A percentile compares a stretch with the other conserved stretches of the same genome.
Conservation (phyloP, 2,113 vertebrate species). For the Podarcis raffonei region DNA sequence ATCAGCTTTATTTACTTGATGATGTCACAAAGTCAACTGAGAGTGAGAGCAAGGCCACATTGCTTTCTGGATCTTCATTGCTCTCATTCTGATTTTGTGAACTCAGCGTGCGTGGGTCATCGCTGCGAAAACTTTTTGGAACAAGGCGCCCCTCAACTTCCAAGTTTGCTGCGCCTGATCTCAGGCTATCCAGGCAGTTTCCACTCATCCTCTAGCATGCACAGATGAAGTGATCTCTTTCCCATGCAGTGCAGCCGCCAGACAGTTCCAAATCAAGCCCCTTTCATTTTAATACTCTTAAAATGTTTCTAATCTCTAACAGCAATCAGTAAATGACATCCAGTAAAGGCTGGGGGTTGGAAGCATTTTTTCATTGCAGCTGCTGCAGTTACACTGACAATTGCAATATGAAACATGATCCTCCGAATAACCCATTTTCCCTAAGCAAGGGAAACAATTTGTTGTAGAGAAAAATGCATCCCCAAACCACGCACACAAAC, state of each 20-base stretch:
- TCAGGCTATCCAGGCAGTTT: not conserved
- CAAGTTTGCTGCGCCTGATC: fast-evolving
- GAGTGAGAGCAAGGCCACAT: not conserved
- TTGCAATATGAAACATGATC: not conserved
- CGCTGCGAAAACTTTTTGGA: not conserved
- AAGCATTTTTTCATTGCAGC: not conserved
- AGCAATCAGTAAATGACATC: slow-evolving; percentile 18
- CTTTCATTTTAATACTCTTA: not conserved
- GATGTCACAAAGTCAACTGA: not conserved
- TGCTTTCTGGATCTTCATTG: too few species aligned
- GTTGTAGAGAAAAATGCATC: not conserved
- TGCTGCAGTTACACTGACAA: not conserved
- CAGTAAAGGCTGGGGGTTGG: too few species aligned
- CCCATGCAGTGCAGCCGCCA: not conserved
- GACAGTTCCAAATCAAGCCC: not conserved
- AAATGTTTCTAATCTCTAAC: slow-evolving; percentile 4
- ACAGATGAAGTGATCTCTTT: not conserved
- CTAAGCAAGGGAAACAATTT: not conserved
- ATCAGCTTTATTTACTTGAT: not conserved
- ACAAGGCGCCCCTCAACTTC: not conserved
- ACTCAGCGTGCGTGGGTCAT: too few species aligned
- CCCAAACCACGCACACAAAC: too few species aligned
- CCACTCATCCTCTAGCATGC: fast-evolving
- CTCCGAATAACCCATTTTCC: not conserved
- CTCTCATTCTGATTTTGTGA: too few species aligned